Conservation (phyloP, 2,888 invertebrate genomes). For the Spisula solida region DNA sequence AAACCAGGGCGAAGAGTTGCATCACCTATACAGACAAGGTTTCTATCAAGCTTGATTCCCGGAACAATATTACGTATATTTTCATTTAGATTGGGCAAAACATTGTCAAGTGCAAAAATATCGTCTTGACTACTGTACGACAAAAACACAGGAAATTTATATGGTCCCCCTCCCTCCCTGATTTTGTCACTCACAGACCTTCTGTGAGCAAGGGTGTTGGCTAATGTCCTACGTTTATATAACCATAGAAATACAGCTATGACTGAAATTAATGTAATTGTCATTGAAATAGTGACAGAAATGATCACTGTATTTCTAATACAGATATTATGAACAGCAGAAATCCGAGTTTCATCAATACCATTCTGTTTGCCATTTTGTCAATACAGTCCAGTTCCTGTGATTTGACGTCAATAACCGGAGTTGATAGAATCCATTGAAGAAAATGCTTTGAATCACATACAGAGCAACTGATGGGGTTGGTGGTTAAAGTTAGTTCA, state of each 20-base stretch:
- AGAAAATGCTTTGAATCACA: conserved; percentile 1
- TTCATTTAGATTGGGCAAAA: conserved; percentile 2
- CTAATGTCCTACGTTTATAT: conserved; percentile 1
- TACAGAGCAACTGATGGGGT: conserved; percentile 14
- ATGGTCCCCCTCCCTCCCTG: neutral
- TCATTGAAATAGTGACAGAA: neutral
- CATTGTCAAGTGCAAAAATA: neutral
- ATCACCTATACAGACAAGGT: neutral
- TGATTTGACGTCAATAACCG: neutral
- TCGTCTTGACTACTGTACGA: conserved; percentile 26
- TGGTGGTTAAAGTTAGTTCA: neutral
- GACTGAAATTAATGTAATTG: neutral
- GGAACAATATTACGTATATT: neutral
- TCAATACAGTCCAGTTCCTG: conserved; percentile 2
- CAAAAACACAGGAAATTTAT: conserved; percentile 21
- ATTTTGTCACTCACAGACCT: neutral
- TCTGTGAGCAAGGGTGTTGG: neutral
- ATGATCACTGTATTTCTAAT: neutral
- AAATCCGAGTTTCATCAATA: neutral
- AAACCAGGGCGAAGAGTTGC: neutral
- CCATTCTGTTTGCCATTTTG: neutral
- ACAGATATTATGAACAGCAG: conserved; percentile 16
- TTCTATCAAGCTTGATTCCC: neutral
- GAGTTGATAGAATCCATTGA: neutral
- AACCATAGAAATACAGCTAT: neutral